Conservation (phyloP, 2,888 invertebrate genomes). For the Mechanitis mazaeus region DNA sequence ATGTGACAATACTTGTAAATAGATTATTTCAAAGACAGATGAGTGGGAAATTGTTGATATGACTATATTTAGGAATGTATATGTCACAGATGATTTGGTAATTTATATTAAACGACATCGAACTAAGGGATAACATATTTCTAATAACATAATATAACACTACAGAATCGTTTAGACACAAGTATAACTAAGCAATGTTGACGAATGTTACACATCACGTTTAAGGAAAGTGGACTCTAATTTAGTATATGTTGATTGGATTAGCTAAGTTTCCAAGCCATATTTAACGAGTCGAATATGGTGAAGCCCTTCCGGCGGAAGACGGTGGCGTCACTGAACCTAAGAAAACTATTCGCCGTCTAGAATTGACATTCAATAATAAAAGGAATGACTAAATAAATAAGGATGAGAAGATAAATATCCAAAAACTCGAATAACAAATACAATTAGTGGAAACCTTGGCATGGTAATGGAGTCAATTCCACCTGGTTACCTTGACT, state of each 20-base stretch:
- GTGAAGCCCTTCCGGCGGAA: constrained; percentile 55
- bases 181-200: too few species aligned
- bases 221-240: constrained; percentile 43
- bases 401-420: not conserved
- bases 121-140: too few species aligned
- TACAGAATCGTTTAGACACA: too few species aligned
- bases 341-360: constrained; percentile 24
- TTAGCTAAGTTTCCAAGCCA: constrained; percentile 45
- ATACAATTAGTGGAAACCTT: not conserved
- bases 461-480: not conserved
- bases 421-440: not conserved
- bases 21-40: constrained; percentile 30
- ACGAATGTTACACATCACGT: constrained; percentile 13
- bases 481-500: constrained; percentile 1
- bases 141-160: not conserved
- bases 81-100: constrained; percentile 17
- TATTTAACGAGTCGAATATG: constrained; percentile 46
- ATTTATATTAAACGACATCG: constrained; percentile 17
- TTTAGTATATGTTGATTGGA: constrained; percentile 48
- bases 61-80: constrained; percentile 28
- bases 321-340: constrained; percentile 32
- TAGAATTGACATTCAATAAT: constrained; percentile 9
- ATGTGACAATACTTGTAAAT: constrained; percentile 39
- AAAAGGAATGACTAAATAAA: constrained; percentile 1
- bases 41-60: constrained; percentile 31